These are phyloP conservation scores for Drosophila sechellia DNA, from an alignment of 1,140 invertebrate species.

Conservation along the genomic window DNA sequence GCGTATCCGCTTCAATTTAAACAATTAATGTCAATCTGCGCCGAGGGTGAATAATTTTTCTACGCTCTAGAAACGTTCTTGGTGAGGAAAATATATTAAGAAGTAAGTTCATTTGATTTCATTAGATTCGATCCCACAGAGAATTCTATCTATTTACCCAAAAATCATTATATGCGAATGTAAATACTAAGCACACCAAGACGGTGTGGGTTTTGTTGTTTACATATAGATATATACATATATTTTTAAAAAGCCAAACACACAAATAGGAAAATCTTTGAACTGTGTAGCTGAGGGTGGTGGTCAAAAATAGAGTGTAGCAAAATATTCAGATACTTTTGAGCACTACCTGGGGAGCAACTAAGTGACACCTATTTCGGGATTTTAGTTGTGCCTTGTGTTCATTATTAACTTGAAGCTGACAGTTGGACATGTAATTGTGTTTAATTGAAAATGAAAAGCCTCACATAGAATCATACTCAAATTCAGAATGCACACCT, in stretches of 20 bases:
- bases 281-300: slow-evolving; percentile 56
- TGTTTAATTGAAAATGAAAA: slow-evolving; percentile 62
- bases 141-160: slow-evolving; percentile 40
- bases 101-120: slow-evolving; percentile 66
- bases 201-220: slow-evolving; percentile 31
- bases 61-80: slow-evolving; percentile 34
- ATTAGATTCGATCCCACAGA: slow-evolving; percentile 45
- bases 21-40: slow-evolving; percentile 78
- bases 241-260: slow-evolving; percentile 37
- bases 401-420: slow-evolving; percentile 79
- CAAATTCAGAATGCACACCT: slow-evolving; percentile 29
- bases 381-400: slow-evolving; percentile 46
- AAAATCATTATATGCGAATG: slow-evolving; percentile 55
- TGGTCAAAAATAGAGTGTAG: slow-evolving; percentile 47
- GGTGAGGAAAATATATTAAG: slow-evolving; percentile 43
- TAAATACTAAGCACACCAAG: slow-evolving; percentile 48
- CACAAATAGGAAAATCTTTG: slow-evolving; percentile 47
- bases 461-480: slow-evolving; percentile 41
- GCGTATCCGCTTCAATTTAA: slow-evolving; percentile 59
- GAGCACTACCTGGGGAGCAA: slow-evolving; percentile 43
- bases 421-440: slow-evolving; percentile 62
- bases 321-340: slow-evolving; percentile 17
- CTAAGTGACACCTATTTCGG: slow-evolving; percentile 33
- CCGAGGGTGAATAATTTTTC: slow-evolving; percentile 54
- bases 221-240: slow-evolving; percentile 23